Conservation (phyloP, 2,113 vertebrate species). For the Lasiurus borealis region DNA sequence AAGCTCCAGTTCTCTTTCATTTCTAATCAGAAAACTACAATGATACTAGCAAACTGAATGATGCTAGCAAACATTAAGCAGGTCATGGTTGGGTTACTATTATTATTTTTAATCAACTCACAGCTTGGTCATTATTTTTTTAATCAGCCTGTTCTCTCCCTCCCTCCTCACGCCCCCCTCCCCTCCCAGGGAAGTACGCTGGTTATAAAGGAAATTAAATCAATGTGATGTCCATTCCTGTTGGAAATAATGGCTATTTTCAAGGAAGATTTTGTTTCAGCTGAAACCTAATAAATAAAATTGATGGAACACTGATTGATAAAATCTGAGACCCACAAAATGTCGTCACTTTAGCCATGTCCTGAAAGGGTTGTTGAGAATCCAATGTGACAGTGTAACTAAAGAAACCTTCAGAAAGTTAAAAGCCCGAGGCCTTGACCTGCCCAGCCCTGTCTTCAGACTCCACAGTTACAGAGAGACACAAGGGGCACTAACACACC, state of each 20-base stretch:
- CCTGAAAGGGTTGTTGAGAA: not conserved
- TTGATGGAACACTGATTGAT: conserved; percentile 5
- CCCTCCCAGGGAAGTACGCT: not conserved
- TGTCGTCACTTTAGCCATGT: not conserved
- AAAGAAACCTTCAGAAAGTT: conserved; percentile 1
- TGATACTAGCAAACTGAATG: conserved; percentile 14
- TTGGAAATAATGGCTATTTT: conserved; percentile 52
- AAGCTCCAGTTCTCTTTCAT: conserved; percentile 1
- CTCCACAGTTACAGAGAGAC: not conserved
- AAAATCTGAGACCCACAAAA: not conserved
- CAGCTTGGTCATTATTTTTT: not conserved
- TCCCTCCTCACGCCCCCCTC: no score
- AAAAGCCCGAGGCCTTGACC: not conserved
- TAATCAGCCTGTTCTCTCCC: not conserved
- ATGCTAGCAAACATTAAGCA: not conserved
- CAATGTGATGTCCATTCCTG: not conserved
- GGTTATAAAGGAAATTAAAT: conserved; percentile 45
- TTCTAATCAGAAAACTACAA: conserved; percentile 36
- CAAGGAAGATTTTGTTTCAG: conserved; percentile 24
- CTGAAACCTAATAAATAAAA: conserved; percentile 40
- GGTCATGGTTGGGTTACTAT: not conserved
- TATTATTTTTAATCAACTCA: conserved; percentile 40
- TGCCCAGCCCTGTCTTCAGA: not conserved
- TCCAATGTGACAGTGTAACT: not conserved
- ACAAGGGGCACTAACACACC: not conserved